Evolutionary conservation across 2,888 invertebrate species (phyloP).

Genomic region (Resseliella maxima): DNA sequence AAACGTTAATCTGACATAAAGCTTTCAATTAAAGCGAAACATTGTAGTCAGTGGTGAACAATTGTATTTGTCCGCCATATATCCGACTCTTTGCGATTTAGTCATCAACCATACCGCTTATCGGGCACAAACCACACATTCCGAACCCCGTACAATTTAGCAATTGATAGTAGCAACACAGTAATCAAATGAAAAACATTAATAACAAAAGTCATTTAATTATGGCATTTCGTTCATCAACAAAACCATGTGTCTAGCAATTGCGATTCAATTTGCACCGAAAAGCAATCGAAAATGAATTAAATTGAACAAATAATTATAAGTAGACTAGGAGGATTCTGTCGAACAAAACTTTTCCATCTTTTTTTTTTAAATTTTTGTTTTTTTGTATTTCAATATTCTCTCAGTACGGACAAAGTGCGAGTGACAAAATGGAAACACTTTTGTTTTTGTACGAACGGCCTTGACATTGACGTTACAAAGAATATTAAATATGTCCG

Average conservation of each 20-base stretch:
- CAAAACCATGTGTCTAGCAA: not conserved
- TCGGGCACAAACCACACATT: slow-evolving; percentile 30
- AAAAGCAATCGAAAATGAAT: slow-evolving; percentile 8
- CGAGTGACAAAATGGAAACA: not conserved
- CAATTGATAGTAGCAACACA: slow-evolving; percentile 7
- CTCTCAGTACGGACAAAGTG: too few species aligned
- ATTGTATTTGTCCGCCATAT: slow-evolving; percentile 41
- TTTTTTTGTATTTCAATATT: too few species aligned
- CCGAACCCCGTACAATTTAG: not conserved
- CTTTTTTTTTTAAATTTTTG: not conserved
- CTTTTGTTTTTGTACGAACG: slow-evolving; percentile 40
- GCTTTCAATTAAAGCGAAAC: slow-evolving; percentile 53
- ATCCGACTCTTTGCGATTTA: slow-evolving; percentile 37
- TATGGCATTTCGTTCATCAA: slow-evolving; percentile 39
- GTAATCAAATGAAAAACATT: slow-evolving; percentile 51
- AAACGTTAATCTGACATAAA: slow-evolving; percentile 54
- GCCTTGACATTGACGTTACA: slow-evolving; percentile 55
- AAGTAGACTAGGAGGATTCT: not conserved
- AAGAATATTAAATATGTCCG: slow-evolving; percentile 26
- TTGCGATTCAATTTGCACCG: not conserved
- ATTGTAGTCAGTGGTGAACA: slow-evolving; percentile 52
- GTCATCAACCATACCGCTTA: slow-evolving; percentile 45
- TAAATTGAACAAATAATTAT: not conserved
- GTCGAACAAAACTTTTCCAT: not conserved
- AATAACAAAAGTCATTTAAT: slow-evolving; percentile 41